A percentile compares a stretch with the other conserved stretches of the same genome.
phyloP scores from a whole-genome alignment of 2,888 invertebrate genomes.

The Cybosia mesomella region DNA sequence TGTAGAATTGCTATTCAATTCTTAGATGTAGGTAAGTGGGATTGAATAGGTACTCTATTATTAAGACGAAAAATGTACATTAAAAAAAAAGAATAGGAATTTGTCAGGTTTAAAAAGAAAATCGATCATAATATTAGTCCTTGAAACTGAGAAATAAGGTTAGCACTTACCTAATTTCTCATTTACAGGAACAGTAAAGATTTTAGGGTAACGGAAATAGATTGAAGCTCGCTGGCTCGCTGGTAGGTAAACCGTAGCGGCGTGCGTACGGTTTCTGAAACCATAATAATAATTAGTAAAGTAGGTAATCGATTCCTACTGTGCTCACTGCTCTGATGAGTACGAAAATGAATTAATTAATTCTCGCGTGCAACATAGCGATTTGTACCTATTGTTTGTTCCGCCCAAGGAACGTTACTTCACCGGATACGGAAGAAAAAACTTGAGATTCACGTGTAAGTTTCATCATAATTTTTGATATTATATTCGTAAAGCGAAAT shows the following conservation, averaged over 20 bases:
- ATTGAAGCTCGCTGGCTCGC: not conserved
- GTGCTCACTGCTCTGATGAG: not conserved
- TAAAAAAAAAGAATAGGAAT: not conserved
- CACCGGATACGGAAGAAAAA: conserved; percentile 48
- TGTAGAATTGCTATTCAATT: not conserved
- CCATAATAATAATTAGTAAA: not conserved
- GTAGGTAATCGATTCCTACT: not conserved
- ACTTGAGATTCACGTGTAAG: conserved; percentile 27
- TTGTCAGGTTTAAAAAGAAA: not conserved
- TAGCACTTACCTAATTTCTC: not conserved
- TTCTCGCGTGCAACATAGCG: conserved; percentile 41
- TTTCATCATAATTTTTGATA: conserved; percentile 11
- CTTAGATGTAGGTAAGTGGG: not conserved
- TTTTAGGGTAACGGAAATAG: not conserved
- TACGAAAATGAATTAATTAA: conserved; percentile 27
- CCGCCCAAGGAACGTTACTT: conserved; percentile 39
- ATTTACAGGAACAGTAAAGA: not conserved
- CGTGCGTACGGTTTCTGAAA: not conserved
- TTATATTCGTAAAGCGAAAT: conserved; percentile 34
- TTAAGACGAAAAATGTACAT: not conserved
- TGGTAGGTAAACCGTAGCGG: not conserved
- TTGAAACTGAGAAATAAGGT: not conserved
- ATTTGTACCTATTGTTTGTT: conserved; percentile 32
- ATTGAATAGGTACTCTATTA: not conserved
- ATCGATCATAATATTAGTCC: not conserved